Base-by-base conservation (phyloP, 2,113 vertebrate genomes). In the Carassius auratus region DNA sequence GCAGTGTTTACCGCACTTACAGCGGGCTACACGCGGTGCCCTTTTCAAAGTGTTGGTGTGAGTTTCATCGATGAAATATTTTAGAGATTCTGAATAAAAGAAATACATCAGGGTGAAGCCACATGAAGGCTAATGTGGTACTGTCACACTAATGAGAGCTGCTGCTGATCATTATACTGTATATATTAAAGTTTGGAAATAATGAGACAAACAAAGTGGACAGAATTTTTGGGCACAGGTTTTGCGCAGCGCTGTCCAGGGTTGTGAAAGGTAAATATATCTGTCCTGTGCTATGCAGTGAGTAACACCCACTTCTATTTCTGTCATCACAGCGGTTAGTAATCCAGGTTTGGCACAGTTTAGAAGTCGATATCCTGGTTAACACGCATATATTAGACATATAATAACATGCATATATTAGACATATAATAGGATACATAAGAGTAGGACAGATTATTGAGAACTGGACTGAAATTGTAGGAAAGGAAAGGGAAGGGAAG, bases 11-110 rank as follows among this genome's bases (percentile, higher is more conserved):
- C 26, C 14, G 3, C 17, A 68, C 62, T 26, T 78, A n/a, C 30
- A 36, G 21, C 21, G 21, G 45, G 23, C 26, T 33, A 81, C 26
- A 52, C 80, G n/a, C 19, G 5, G 62, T 81, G 42, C 23, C 26
- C 45, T 81, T 81, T 81, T 66, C 38, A 64, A 81, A 64, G 14
- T 1, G 7, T 42, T 23, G 76, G 76, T 61, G 33, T 78, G 9
- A n/a, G 15, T 61, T 66, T 81, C 78, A 19, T 81, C 59, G 48
- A 12, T 66, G n/a, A 62, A 66, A 48, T 38, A 81, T 81, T 68
- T 48, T 4, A 30, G 62, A 21, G 23, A 81, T 81, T 55, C 21
- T 33, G 42, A 33, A 45, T 81, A 6, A 33, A 81, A 52, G 62
- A 50, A 68, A 52, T n/a, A 33, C 19, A 50, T 30, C 61, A 81